Base-by-base conservation (phyloP, 2,888 invertebrate genomes). In the Dexiosoma caninum region DNA sequence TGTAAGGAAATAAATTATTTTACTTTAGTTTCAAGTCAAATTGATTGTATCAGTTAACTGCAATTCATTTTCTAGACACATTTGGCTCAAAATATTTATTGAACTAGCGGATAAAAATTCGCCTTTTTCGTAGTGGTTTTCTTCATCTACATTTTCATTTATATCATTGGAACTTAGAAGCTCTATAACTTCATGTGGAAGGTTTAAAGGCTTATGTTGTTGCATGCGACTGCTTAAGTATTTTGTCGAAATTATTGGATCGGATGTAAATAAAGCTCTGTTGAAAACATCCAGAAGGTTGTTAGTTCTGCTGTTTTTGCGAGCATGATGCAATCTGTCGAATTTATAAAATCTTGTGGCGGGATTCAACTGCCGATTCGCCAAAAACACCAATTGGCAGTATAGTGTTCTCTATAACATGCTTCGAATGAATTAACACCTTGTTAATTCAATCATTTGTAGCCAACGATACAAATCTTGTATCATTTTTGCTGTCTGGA, bases 401-500 rank as follows among this genome's bases (percentile, higher is more conserved):
- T 27, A 51, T 27, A 27, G 27, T 51, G 27, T 51, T 51, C n/a
- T 51, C 49, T 12, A 51, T 51, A 9, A 55, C 35, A 9, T 55
- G 35, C 32, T 55, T 55, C 16, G 35, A 55, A 55, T 55, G 55
- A 35, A 51, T 51, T 27, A 51, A 27, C n/a, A 51, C n/a, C 49
- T 51, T 51, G 27, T 51, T 23, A 12, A 51, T 27, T n/a, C n/a
- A 4, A 6, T 51, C 2, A 51, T 27, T 27, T 12, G 49, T n/a
- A 51, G 27, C 46, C 21, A 46, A 46, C 21, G 21, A 21, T 46
- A 21, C 21, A 46, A 21, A 21, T 46, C n/a, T 19, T 46, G 21
- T 21, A 46, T 21, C 1, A 46, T 19, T 21, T 21, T 21, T 7
- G 21, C 9, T 51, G 27, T 51, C n/a, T 51, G n/a, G 19, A 51